These are phyloP conservation scores for Narcine bancroftii DNA, from an alignment of 2,113 vertebrate genomes.

Conservation along the genomic window DNA sequence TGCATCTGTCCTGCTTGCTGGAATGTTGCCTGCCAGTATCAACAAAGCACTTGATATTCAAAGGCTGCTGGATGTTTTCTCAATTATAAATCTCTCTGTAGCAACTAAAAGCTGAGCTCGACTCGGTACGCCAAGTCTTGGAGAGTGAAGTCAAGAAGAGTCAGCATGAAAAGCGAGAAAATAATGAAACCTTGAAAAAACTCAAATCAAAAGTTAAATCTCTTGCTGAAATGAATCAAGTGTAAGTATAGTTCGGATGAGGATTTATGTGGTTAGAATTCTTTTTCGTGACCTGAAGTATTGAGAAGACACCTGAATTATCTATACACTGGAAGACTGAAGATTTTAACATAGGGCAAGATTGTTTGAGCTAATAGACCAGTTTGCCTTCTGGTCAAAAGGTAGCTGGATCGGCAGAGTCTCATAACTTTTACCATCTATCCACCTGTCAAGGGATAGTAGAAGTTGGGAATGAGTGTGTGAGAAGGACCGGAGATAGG, in stretches of 20 bases:
- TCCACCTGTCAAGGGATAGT: no score
- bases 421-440: no score
- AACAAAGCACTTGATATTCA: not conserved
- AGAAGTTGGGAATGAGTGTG: no score
- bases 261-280: no score
- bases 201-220: conserved; percentile 63
- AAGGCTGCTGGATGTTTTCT: not conserved
- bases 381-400: no score
- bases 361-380: no score
- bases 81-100: conserved; percentile 43
- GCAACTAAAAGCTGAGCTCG: conserved; percentile 73
- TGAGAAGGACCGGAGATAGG: no score
- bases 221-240: conserved; percentile 52
- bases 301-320: not conserved
- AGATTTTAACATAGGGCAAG: no score
- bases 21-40: not conserved
- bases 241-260: conserved; percentile 50
- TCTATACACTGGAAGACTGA: not conserved
- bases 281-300: not conserved
- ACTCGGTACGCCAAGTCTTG: conserved; percentile 68
- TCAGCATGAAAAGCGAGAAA: conserved; percentile 79
- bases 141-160: conserved; percentile 71
- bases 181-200: conserved; percentile 65
- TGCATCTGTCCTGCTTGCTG: not conserved
- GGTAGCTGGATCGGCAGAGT: no score